These are phyloP conservation scores for Rhincodon typus DNA, from an alignment of 2,797 vertebrate genomes.

Conservation along the genomic window DNA sequence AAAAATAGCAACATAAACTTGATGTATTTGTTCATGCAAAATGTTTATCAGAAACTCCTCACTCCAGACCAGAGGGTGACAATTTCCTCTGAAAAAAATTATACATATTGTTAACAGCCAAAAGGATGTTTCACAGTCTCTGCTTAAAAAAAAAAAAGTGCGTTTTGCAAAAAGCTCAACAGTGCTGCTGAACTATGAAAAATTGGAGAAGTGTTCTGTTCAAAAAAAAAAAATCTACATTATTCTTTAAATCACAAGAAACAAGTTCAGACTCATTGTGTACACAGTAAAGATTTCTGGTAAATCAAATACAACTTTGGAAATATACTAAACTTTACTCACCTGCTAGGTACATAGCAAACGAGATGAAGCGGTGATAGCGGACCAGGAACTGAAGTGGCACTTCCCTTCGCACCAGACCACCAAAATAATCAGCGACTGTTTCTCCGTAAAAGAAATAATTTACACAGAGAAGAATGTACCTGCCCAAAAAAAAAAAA, in stretches of 20 bases:
- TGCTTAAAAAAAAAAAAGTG: not conserved
- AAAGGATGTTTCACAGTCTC: not conserved
- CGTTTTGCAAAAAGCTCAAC: not conserved
- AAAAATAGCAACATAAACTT: not conserved
- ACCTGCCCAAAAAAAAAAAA: conserved; percentile 62
- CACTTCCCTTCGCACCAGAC: conserved; percentile 85
- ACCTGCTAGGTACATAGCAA: conserved; percentile 90
- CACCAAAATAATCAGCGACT: conserved; percentile 88
- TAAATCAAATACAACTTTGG: not conserved
- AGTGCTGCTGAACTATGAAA: not conserved
- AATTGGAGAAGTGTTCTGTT: not conserved
- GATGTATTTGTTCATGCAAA: not conserved
- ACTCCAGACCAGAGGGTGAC: no score
- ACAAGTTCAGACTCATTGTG: not conserved
- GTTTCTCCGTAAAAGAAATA: conserved; percentile 99
- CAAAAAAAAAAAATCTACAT: not conserved
- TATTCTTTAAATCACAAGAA: not conserved
- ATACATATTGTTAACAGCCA: not conserved
- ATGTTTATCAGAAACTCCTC: not conserved
- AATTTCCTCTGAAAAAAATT: not conserved
- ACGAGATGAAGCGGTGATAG: conserved; percentile 97
- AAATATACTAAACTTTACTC: conserved; percentile 43
- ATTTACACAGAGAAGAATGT: conserved; percentile 92
- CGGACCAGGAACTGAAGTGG: conserved; percentile 90
- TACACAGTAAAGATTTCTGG: not conserved